Evolutionary conservation across 2,113 vertebrate species (phyloP), one percentile per base, ranked within the genome.

Genomic region (Fulmarus glacialis): DNA sequence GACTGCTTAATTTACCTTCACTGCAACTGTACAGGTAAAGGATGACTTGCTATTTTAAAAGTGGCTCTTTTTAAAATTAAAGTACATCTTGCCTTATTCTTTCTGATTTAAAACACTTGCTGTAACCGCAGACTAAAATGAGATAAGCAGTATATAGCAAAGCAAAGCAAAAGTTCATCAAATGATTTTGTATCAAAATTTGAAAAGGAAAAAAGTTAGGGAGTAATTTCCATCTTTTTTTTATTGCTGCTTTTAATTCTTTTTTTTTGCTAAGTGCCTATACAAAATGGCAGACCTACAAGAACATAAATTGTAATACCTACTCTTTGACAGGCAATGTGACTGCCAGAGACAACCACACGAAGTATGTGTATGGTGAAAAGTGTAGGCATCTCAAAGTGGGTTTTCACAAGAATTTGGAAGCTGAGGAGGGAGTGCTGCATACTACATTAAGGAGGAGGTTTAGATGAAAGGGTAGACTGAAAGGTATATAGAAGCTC

Each of bases 331-430:
- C 40, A 23, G 0, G 40, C 66, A 55, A 8, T 0, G 2, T 20
- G 79, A 59, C 59, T 12, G 30, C 19, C 56, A 40, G 50, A 52
- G 32, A 53, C 55, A 60, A 20, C 80, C 2, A 1, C 53, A 48
- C 11, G 4, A 48, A 8, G 24, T 1, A 27, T 1, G 13, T 4
- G 23, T 11, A 20, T 2, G 11, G 45, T 7, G 20, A 24, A 15
- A 42, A 22, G 68, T 0, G 20, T 24, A 13, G 82, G 92, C 1
- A 15, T 26, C 82, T 47, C 38, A 29, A 55, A 72, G 58, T 3
- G 16, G n/a, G 30, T 48, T 87, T 87, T 72, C 58, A 71, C 30
- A 72, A 38, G 45, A 91, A 82, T 17, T 23, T 38, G 58, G 71
- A 66, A 53, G 52, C 45, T 21, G 40, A 59, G 78, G 24, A 34